Evolutionary conservation across 2,888 invertebrate genomes (phyloP).

Genomic region (Thymelicus acteon): DNA sequence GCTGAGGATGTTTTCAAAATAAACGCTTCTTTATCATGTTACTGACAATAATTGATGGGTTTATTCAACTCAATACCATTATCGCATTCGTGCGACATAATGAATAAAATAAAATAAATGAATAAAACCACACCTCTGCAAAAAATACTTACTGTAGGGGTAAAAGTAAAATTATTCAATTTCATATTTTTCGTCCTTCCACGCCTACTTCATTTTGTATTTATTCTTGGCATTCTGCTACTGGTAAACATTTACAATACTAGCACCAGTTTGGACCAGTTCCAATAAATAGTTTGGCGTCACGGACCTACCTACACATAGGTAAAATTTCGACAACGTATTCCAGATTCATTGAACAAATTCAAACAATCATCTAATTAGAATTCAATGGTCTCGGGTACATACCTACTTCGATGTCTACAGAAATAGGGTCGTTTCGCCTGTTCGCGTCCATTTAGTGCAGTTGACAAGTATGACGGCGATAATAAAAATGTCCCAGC

Average conservation of each 20-base stretch:
- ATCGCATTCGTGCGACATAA: slow-evolving; percentile 9
- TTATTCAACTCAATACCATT: slow-evolving; percentile 12
- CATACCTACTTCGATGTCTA: neutral
- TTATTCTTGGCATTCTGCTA: slow-evolving; percentile 63
- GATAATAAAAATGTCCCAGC: too few relatives aligned
- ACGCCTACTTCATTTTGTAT: slow-evolving; percentile 53
- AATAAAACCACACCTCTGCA: neutral
- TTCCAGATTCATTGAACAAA: neutral
- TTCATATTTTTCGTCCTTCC: slow-evolving; percentile 42
- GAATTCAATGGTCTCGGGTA: neutral
- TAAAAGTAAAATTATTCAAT: neutral
- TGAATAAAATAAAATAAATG: neutral
- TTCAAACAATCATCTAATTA: neutral
- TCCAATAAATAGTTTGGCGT: slow-evolving; percentile 60
- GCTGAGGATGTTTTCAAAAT: slow-evolving; percentile 11
- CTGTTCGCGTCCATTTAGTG: too few relatives aligned
- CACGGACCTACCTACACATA: neutral
- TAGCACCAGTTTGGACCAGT: slow-evolving; percentile 69
- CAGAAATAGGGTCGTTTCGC: too few relatives aligned
- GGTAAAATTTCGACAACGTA: neutral
- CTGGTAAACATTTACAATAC: slow-evolving; percentile 63
- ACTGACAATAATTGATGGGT: slow-evolving; percentile 11
- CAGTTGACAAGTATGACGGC: too few relatives aligned
- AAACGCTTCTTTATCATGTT: slow-evolving; percentile 8
- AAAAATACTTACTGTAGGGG: neutral